Conservation (phyloP, 2,113 vertebrate species). For the Lepidothrix coronata region DNA sequence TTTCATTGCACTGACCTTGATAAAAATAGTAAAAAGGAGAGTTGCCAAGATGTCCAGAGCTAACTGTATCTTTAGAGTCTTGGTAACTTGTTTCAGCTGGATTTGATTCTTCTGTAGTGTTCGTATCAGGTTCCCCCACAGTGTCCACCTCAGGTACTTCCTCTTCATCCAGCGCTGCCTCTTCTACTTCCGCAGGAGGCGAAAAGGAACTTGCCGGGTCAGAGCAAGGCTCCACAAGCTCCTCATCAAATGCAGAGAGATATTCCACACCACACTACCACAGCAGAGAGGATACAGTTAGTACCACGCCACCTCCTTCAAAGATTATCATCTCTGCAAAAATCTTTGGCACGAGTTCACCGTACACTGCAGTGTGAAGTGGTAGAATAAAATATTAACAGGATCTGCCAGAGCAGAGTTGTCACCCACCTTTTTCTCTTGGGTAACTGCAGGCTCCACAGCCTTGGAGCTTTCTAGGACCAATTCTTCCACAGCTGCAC, state of each 20-base stretch:
- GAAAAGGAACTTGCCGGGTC: conserved; percentile 28
- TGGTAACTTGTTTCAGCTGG: conserved; percentile 56
- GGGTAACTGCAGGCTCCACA: conserved; percentile 56
- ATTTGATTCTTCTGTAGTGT: conserved; percentile 38
- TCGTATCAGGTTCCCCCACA: conserved; percentile 6
- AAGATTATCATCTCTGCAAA: neutral
- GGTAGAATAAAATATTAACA: neutral
- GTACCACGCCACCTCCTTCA: neutral
- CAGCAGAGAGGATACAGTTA: conserved; percentile 36
- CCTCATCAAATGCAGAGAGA: conserved; percentile 89
- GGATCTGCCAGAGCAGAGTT: neutral
- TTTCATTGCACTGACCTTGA: conserved; percentile 82
- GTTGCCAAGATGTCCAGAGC: conserved; percentile 64
- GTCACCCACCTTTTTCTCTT: conserved; percentile 68
- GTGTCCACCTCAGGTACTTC: conserved; percentile 63
- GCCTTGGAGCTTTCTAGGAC: conserved; percentile 73
- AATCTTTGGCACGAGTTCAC: neutral
- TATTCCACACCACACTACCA: conserved; percentile 83
- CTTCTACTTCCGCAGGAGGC: conserved; percentile 59
- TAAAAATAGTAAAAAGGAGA: conserved; percentile 97
- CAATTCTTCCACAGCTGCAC: conserved; percentile 76
- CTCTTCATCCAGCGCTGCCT: conserved; percentile 59
- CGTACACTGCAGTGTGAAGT: neutral
- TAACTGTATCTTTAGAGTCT: conserved; percentile 35
- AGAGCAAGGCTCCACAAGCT: conserved; percentile 73